Evolutionary conservation across 2,888 invertebrate genomes (phyloP), one percentile per base, ranked within the genome.

Genomic region (Lingula anatina): DNA sequence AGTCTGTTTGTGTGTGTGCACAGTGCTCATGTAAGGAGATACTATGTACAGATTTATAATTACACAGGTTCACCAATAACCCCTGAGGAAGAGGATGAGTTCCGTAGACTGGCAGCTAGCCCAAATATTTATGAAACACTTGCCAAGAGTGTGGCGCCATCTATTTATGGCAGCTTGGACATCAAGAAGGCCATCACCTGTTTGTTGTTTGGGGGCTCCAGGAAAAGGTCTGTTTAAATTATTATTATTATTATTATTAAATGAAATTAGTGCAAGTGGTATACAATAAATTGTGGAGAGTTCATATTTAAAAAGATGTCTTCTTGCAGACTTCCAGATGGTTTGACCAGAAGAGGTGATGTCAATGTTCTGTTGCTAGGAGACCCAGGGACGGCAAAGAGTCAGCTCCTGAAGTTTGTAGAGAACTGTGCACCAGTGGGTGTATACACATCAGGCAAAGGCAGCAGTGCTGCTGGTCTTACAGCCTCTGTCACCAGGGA

Each of bases 381-480:
- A 38, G 99, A 99, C 81, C 99, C 99, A 0, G 99, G 99, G 67
- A 99, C 99, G 0, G 99, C 99, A n/a, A 99, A 99, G 77, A 95
- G 95, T 1, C 99, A 99, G 75, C 80, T 99, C 50, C 80, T 99
- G 9, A 99, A 99, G 79, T 99, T 99, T 73, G 96, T 95, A 0
- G 96, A 99, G 77, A 87, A 86, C 66, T 93, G 92, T 21, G 83
- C 95, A 0, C 96, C 95, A 0, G 89, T 96, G 62, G 92, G 88
- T 0, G 90, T 95, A 3, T 99, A 99, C 74, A 99, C 97, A 0
- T 97, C 96, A 0, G 99, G 99, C n/a, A 99, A 99, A 79, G 99
- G 99, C 2, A 95, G 95, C 59, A 96, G 95, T 66, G 99, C 99
- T 2, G 99, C 99, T 53, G 99, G 99, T 77, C 83, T 99, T 35